Base-by-base conservation (phyloP, 1,140 invertebrate species). In the Ceratosolen fusciceps region DNA sequence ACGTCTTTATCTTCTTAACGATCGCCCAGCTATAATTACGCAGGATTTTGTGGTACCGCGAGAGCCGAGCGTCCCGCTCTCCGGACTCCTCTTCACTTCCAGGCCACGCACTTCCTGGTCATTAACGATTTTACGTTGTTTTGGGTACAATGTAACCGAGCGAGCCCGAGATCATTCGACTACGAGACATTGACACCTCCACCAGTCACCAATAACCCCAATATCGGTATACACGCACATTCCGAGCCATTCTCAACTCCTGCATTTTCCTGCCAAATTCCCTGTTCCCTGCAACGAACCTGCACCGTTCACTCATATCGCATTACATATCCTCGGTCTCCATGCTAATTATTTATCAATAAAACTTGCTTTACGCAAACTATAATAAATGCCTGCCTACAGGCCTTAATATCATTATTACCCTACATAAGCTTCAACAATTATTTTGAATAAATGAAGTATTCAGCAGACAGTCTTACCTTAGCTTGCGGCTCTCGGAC, bases 1-100 rank as follows among this genome's bases (percentile, higher is more conserved):
- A 74, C 58, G 58, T 70, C 34, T 74, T 49, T 83, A 82, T 83
- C 84, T 82, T 58, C 34, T 58, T 79, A 62, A 56, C 81, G 74
- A 85, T 83, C 85, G 82, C 77, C 82, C 82, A 82, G 74, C 83
- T 84, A 85, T 86, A 86, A 86, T 86, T 86, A 86, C 80, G 49
- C 56, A 80, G 82, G 80, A 83, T 85, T 75, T 83, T 81, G 81
- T 82, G 82, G 56, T 81, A 82, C 81, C 56, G 56, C n/a, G n/a
- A 31, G 56, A 26, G 24, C 56, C 8, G 9, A 26, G 54, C 8
- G 54, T 21, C 24, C n/a, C 9, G n/a, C 8, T 47, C 82, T 83
- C 83, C 79, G 68, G 12, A 58, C 77, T 26, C 77, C 84, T 83
- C 82, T 81, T 79, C 72, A 85, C 83, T 85, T 85, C 80, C 84